Base-by-base conservation (phyloP, 2,113 vertebrate genomes). In the Atherinomorus stipes region DNA sequence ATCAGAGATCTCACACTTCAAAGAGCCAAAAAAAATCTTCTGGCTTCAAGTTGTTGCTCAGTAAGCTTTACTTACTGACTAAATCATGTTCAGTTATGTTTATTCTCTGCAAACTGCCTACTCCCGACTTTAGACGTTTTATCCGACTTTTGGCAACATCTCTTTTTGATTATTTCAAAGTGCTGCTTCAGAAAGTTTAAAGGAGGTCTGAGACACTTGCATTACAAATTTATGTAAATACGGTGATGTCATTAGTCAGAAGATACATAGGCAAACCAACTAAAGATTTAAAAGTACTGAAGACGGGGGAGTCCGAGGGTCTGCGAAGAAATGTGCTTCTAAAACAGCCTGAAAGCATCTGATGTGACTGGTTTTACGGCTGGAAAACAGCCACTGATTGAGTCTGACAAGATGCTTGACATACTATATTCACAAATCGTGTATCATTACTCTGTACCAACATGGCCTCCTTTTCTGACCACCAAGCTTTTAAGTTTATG, bases 11-110 rank as follows among this genome's bases (percentile, higher is more conserved):
- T 75, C 77, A 42, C 45, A 54, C 53, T 26, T 44, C 18, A 40
- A 44, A 64, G 9, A 63, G 44, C 45, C n/a, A 26, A 5, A 42
- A 5, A 42, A 28, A 78, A 62, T 76, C 67, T 26, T 50, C 50
- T 31, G 58, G 53, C 12, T 47, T 44, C 23, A 54, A 42, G 57
- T 19, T 71, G 57, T 50, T 66, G 23, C 49, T 60, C 50, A 58
- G 37, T 22, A 21, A 10, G 25, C 22, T 53, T 56, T 10, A 23
- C 53, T 52, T 49, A 28, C 47, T 64, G 64, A 83, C 76, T 79
- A 37, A 85, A 81, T 58, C n/a, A 52, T 47, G 53, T 56, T 74
- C 40, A 75, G 40, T 73, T 60, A 53, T 26, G 63, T 65, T 64
- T 69, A 22, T 63, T 64, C 42, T 62, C 56, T 42, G 44, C 34